phyloP scores from a whole-genome alignment of 2,113 vertebrate species.

The Plectropomus leopardus region DNA sequence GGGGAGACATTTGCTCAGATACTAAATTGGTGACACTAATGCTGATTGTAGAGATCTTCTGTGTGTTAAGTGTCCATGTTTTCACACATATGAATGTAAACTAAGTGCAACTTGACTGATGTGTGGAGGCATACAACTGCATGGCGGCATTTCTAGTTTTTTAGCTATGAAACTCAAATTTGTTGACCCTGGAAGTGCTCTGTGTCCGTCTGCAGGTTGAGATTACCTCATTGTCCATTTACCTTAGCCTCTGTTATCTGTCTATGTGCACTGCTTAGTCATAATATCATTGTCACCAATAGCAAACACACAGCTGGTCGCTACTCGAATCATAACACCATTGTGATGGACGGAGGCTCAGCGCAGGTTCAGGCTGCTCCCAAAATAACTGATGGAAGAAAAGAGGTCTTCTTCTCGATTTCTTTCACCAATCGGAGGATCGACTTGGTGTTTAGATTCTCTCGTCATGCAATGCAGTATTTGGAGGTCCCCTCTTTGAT shows the following conservation, averaged over 20 bases:
- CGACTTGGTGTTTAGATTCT: conserved; percentile 52
- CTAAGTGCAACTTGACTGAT: too few species aligned
- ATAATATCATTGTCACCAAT: conserved; percentile 75
- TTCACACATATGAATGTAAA: too few species aligned
- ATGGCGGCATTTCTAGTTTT: too few species aligned
- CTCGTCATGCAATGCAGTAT: conserved; percentile 54
- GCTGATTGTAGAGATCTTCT: too few species aligned
- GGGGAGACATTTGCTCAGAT: too few species aligned
- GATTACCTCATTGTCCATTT: conserved; percentile 14
- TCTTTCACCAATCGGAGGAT: conserved; percentile 9
- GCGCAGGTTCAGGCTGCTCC: background rate
- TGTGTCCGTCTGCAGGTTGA: background rate
- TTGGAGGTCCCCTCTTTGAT: too few species aligned
- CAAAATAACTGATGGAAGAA: conserved; percentile 45
- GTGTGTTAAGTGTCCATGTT: too few species aligned
- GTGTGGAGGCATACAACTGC: too few species aligned
- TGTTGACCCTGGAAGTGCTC: background rate
- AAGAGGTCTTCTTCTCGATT: conserved; percentile 43
- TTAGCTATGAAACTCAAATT: conserved; percentile 11
- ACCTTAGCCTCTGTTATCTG: conserved; percentile 22
- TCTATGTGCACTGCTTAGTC: conserved; percentile 40
- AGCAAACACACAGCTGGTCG: conserved; percentile 52
- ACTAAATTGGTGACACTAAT: too few species aligned
- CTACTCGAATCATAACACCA: conserved; percentile 69
- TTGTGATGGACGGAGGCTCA: conserved; percentile 51